Base-by-base conservation (phyloP, 2,113 vertebrate genomes). In the Noctilio leporinus region DNA sequence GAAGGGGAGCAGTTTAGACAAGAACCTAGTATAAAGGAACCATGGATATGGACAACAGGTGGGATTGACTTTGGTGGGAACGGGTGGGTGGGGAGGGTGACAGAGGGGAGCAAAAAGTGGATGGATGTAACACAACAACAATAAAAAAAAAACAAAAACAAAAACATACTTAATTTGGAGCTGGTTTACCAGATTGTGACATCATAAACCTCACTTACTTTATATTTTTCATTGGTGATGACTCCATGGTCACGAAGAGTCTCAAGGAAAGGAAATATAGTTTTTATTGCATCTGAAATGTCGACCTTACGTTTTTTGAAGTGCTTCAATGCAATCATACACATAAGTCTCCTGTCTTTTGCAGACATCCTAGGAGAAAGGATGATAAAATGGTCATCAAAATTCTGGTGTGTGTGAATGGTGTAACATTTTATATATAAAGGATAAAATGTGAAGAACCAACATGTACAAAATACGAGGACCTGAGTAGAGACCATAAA, bases 231-330 rank as follows among this genome's bases (percentile, higher is more conserved):
- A 2, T 80, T 0, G 22, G 43, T 86, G 86, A 97, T 97, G 17
- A 97, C 15, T 5, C 35, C 86, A 16, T 19, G 38, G 49, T 97
- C 97, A n/a, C 86, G 95, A 30, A 97, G 95, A 17, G 10, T 2
- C 22, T 97, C 91, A 19, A 97, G 15, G 55, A 97, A 97, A 83
- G 96, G 97, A 96, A 96, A 97, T 49, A 78, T 11, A 15, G 19
- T 89, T 35, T 6, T 89, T 70, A 97, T 94, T 45, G 93, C 96
- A 26, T 0, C 2, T 55, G 96, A 93, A 83, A 97, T 96, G 1
- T 55, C 62, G 49, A 96, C 69, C 84, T 96, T 97, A 10, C 49
- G 0, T 65, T 1, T 47, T 86, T 19, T 94, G 83, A 95, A 97
- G 55, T 51, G 22, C 7, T 0, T 4, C 16, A 89, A n/a, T 51